phyloP scores from a whole-genome alignment of 2,888 invertebrate species.

The Alcis repandata region DNA sequence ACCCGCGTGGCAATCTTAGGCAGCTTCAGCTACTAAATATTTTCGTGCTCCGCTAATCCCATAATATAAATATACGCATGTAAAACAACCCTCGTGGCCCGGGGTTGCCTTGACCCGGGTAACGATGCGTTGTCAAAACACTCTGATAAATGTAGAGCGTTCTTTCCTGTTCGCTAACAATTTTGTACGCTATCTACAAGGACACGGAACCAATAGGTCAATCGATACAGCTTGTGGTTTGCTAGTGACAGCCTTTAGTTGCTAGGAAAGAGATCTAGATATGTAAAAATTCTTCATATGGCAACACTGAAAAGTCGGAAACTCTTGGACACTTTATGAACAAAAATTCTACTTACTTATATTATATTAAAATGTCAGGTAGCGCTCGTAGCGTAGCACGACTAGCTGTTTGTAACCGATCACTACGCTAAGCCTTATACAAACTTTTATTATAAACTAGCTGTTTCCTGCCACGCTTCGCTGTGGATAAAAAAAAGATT shows the following conservation, averaged over 20 bases:
- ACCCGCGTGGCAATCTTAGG: background rate
- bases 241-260: background rate
- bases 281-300: background rate
- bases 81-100: conserved; percentile 14
- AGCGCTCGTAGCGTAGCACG: no score
- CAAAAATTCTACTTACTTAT: no score
- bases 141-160: conserved; percentile 27
- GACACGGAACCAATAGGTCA: conserved; percentile 2
- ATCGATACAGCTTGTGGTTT: background rate
- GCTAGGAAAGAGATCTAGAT: background rate
- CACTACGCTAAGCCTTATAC: no score
- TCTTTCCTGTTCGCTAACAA: conserved; percentile 16
- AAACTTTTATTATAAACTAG: no score
- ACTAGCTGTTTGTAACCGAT: no score
- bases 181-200: conserved; percentile 17
- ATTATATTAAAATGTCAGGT: no score
- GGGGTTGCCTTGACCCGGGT: conserved; percentile 29
- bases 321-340: no score
- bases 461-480: no score
- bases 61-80: conserved; percentile 9
- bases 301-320: no score
- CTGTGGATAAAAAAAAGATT: no score
- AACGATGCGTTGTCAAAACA: conserved; percentile 32
- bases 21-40: background rate
- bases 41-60: background rate